These are phyloP conservation scores for Peromyscus polionotus DNA, from an alignment of 2,113 vertebrate species.

Conservation along the genomic window DNA sequence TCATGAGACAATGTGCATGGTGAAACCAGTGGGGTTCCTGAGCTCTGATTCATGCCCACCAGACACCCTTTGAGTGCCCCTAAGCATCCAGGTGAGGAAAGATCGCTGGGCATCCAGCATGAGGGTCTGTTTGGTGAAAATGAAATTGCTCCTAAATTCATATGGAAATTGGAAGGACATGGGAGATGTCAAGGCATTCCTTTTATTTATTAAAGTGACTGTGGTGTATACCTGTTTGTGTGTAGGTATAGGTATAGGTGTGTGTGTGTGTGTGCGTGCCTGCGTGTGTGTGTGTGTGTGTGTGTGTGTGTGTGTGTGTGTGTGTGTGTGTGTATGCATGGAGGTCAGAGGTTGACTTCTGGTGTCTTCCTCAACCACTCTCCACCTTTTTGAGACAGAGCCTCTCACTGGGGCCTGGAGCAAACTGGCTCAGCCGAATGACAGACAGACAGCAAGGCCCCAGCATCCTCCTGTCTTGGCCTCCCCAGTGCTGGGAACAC, in stretches of 20 bases:
- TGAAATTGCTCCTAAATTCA: constrained; percentile 50
- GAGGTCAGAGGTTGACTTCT: background rate
- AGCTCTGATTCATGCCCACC: background rate
- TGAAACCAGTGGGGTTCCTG: background rate
- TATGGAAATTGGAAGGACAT: constrained; percentile 6
- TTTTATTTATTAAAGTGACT: background rate
- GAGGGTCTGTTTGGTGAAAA: constrained; percentile 23
- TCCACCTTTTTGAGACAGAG: background rate
- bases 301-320: background rate
- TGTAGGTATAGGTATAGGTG: background rate
- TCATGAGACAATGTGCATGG: background rate
- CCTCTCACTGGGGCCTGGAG: background rate
- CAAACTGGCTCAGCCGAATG: background rate
- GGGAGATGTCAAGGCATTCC: constrained; percentile 42
- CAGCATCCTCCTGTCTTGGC: background rate
- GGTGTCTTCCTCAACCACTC: background rate
- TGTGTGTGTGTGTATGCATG: background rate
- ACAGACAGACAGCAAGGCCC: background rate
- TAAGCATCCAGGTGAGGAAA: background rate
- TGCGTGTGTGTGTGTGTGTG: background rate
- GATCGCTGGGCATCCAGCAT: background rate
- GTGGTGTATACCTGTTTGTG: background rate
- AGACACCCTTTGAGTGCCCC: background rate
- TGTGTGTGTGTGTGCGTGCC: background rate
- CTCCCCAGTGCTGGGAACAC: background rate